Evolutionary conservation across 2,888 invertebrate genomes (phyloP).

Genomic region (Lasioglossum calceatum): DNA sequence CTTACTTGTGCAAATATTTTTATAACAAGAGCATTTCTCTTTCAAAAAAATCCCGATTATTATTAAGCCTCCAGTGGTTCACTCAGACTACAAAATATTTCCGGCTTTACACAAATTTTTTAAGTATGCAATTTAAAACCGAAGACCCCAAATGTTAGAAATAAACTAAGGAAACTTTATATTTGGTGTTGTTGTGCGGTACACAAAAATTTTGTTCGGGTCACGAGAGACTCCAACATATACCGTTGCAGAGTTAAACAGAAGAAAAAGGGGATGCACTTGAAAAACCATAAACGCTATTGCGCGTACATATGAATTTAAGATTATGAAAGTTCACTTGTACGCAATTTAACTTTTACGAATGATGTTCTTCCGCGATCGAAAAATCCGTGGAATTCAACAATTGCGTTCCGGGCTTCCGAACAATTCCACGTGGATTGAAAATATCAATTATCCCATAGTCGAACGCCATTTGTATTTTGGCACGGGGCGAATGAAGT

Average conservation of each 20-base stretch:
- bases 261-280: too few relatives aligned
- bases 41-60: neutral
- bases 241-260: too few relatives aligned
- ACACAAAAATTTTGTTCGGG: neutral
- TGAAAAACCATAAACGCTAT: neutral
- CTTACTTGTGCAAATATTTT: neutral
- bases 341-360: neutral
- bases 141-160: too few relatives aligned
- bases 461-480: neutral
- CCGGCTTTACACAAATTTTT: neutral
- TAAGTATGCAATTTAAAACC: too few relatives aligned
- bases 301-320: neutral
- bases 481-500: neutral
- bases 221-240: neutral
- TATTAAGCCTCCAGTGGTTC: neutral
- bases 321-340: neutral
- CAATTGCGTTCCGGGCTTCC: neutral
- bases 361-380: neutral
- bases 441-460: slow-evolving; percentile 1
- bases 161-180: too few relatives aligned
- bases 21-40: neutral
- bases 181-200: too few relatives aligned
- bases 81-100: neutral
- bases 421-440: neutral
- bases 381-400: neutral